Percentiles rank a stretch among this genome's conserved stretches.
phyloP scores from a whole-genome alignment of 2,888 invertebrate genomes.

The Hemicrepidius hirtus region DNA sequence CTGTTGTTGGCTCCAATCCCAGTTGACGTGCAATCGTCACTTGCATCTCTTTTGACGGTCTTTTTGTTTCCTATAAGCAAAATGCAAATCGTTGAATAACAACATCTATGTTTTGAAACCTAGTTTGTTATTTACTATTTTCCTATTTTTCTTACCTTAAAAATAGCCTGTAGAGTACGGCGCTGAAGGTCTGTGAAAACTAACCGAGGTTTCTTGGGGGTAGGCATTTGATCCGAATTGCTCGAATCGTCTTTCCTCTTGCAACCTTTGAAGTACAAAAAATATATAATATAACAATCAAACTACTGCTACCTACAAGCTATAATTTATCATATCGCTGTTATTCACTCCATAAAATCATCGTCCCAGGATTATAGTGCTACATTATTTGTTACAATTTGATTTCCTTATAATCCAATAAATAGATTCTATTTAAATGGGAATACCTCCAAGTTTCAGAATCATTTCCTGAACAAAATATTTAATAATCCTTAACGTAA shows the following conservation, averaged over 20 bases:
- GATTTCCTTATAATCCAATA: no score
- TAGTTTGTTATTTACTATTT: no score
- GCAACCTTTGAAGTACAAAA: slow-evolving; percentile 81
- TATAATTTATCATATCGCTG: no score
- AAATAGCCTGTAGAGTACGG: slow-evolving; percentile 99
- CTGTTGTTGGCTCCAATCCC: slow-evolving; percentile 97
- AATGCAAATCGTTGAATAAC: neutral
- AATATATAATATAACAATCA: no score
- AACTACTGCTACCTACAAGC: no score
- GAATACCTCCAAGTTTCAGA: no score
- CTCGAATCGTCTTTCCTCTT: slow-evolving; percentile 93
- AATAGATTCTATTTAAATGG: no score
- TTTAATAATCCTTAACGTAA: no score
- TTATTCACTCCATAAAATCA: no score
- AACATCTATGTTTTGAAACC: neutral
- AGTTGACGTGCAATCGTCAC: slow-evolving; percentile 98
- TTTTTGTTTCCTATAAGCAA: slow-evolving; percentile 94
- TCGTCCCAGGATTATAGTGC: no score
- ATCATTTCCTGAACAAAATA: no score
- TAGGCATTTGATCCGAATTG: slow-evolving; percentile 87
- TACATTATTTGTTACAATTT: no score
- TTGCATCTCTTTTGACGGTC: slow-evolving; percentile 99
- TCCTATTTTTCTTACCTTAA: slow-evolving; percentile 83
- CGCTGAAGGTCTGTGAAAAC: slow-evolving; percentile 99
- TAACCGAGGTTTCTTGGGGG: slow-evolving; percentile 99